Evolutionary conservation across 1,140 invertebrate genomes (phyloP).

Genomic region (Berghia stephanieae): DNA sequence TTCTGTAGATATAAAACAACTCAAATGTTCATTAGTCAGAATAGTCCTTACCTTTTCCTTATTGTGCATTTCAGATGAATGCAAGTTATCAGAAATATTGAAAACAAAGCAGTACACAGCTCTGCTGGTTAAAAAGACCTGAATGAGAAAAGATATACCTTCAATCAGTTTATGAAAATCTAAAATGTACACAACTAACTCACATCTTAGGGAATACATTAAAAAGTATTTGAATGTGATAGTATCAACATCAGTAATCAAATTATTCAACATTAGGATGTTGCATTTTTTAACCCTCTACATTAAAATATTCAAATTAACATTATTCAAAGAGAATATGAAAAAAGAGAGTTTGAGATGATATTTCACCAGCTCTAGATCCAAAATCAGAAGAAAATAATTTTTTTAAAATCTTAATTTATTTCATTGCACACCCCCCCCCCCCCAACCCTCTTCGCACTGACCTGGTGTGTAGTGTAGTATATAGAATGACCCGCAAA

Average conservation of each 20-base stretch:
- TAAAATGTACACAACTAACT: too few relatives aligned
- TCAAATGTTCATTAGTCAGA: not conserved
- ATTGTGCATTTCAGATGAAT: slow-evolving; percentile 1
- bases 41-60: slow-evolving; percentile 23
- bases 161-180: not conserved
- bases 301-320: too few relatives aligned
- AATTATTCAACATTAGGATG: too few relatives aligned
- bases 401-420: not conserved
- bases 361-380: too few relatives aligned
- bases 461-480: slow-evolving; percentile 64
- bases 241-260: too few relatives aligned
- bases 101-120: slow-evolving; percentile 68
- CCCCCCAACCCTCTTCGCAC: not conserved
- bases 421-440: not conserved
- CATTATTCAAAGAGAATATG: too few relatives aligned
- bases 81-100: slow-evolving; percentile 64
- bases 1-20: not conserved
- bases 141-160: slow-evolving; percentile 35
- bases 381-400: not conserved
- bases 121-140: slow-evolving; percentile 66
- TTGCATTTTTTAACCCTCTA: too few relatives aligned
- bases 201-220: too few relatives aligned
- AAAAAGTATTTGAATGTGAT: too few relatives aligned
- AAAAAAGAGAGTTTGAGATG: too few relatives aligned
- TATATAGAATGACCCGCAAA: slow-evolving; percentile 65